A percentile compares a stretch with the other conserved stretches of the same genome.
phyloP scores from a whole-genome alignment of 2,113 vertebrate genomes.

The Dendropsophus ebraccatus region DNA sequence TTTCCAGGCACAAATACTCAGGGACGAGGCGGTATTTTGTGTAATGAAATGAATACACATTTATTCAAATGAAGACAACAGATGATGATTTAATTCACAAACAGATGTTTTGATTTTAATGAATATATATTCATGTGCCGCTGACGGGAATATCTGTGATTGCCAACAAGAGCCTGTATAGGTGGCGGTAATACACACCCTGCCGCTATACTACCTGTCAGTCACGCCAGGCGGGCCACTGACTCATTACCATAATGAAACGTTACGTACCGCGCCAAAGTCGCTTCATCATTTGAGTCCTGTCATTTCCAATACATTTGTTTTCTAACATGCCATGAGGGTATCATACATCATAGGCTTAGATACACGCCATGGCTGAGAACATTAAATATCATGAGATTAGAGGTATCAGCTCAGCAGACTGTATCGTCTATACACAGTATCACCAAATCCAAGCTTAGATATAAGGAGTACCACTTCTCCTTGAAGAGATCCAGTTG shows the following conservation, averaged over 20 bases:
- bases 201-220: not conserved
- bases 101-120: slow-evolving; percentile 45
- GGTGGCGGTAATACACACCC: not conserved
- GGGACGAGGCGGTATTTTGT: not conserved
- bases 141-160: slow-evolving; percentile 31
- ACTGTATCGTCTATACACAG: no score
- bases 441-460: no score
- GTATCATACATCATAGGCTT: not conserved
- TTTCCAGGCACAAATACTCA: not conserved
- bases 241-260: not conserved
- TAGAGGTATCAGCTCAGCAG: no score
- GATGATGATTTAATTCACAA: slow-evolving; percentile 31
- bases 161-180: not conserved
- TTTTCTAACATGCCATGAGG: not conserved
- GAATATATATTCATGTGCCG: slow-evolving; percentile 35
- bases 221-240: not conserved
- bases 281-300: not conserved
- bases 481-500: no score
- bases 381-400: not conserved
- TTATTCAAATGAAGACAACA: slow-evolving; percentile 47
- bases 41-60: slow-evolving; percentile 54
- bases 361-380: not conserved
- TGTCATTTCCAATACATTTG: not conserved
- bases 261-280: not conserved
- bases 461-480: no score